These are phyloP conservation scores for Craterocephalus amniculus DNA, from an alignment of 2,797 vertebrate genomes.

Conservation along the genomic window DNA sequence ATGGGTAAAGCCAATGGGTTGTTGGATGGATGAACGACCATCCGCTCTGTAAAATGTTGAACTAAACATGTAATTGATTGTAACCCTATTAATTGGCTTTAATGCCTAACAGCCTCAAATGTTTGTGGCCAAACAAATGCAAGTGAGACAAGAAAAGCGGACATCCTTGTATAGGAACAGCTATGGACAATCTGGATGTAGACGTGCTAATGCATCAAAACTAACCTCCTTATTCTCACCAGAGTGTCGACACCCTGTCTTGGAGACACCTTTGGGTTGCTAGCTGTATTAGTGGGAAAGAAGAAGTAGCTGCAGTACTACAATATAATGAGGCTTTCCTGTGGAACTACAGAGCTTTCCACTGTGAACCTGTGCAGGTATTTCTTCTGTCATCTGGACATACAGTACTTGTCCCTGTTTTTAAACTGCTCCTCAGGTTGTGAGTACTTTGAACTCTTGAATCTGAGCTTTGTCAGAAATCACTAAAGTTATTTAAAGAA, in stretches of 20 bases:
- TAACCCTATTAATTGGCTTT: neutral
- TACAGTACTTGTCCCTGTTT: neutral
- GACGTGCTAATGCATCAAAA: too few relatives aligned
- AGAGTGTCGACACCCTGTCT: too few relatives aligned
- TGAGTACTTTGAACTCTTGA: neutral
- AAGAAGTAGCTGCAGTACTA: too few relatives aligned
- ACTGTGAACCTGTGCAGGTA: neutral
- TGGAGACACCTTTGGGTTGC: too few relatives aligned
- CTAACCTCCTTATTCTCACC: too few relatives aligned
- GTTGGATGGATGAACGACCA: neutral
- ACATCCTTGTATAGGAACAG: too few relatives aligned
- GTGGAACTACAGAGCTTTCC: neutral
- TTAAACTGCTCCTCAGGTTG: neutral
- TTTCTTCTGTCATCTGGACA: neutral
- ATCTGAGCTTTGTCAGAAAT: neutral
- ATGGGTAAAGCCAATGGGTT: neutral
- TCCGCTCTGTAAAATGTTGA: neutral
- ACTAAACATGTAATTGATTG: neutral
- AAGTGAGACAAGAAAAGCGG: too few relatives aligned
- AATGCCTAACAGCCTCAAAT: too few relatives aligned
- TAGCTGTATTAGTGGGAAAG: too few relatives aligned
- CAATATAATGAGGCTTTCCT: too few relatives aligned
- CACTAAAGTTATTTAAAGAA: conserved; percentile 16
- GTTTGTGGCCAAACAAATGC: too few relatives aligned
- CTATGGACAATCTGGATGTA: too few relatives aligned